Evolutionary conservation across 2,113 vertebrate species (phyloP), one percentile per base, ranked within the genome.

Genomic region (Carollia perspicillata): DNA sequence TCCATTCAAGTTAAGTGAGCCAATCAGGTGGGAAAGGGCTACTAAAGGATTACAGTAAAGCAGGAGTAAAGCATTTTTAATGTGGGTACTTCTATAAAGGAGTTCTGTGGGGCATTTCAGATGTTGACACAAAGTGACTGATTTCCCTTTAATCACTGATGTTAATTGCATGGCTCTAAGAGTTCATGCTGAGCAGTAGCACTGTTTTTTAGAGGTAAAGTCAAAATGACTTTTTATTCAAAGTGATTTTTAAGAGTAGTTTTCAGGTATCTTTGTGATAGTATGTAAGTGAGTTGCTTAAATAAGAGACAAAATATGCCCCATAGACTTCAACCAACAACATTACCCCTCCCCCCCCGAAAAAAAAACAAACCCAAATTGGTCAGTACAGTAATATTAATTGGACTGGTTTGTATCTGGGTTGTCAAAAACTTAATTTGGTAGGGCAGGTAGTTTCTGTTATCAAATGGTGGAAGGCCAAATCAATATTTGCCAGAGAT

Each of bases 1-100:
- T 95, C 93, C 72, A 47, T 89, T 96, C 80, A 93, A 94, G 71
- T 96, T 93, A 93, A 94, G n/a, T n/a, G 68, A 95, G 69, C 51
- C 65, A 44, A 9, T 69, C 49, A 40, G 63, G 92, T 95, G 55
- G 58, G 74, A 89, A 93, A 83, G 26, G 13, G 20, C 91, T 94
- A 78, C 17, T 86, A 75, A 93, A 97, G 69, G 53, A 95, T 78
- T 89, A 80, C 1, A 78, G 60, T 81, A 79, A 95, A 90, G 44
- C 78, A 92, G 51, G 49, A 96, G 2, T 95, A 84, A 93, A 92
- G 44, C 74, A 40, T 85, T 92, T 96, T 95, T 66, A 13, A 63
- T 47, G 42, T 88, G 77, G 63, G 63, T 81, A 37, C 47, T 90
- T 88, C 40, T 94, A 1, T 90, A 93, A 90, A 74, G 68, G 86